A percentile compares a stretch with the other conserved stretches of the same genome.
Conservation (phyloP, 2,888 invertebrate genomes). For the Dendrolimus houi region DNA sequence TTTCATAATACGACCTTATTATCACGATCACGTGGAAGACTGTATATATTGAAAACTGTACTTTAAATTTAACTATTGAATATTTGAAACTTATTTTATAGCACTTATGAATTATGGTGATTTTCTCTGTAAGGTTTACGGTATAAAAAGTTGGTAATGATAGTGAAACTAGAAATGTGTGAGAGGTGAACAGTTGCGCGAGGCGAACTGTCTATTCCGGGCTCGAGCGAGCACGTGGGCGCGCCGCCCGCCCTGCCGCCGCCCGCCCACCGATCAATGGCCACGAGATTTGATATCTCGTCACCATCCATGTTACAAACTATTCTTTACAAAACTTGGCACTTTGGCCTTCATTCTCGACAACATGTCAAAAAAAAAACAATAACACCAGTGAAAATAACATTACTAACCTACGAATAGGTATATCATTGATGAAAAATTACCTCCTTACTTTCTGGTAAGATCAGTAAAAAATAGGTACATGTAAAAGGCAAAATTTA, state of each 20-base stretch:
- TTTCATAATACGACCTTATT: conserved; percentile 20
- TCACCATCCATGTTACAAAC: conserved; percentile 12
- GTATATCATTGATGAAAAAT: too few relatives aligned
- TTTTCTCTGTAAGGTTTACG: background rate
- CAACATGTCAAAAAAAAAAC: background rate
- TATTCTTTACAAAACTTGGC: conserved; percentile 5
- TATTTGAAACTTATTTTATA: background rate
- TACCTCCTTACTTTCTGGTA: too few relatives aligned
- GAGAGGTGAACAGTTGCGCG: conserved; percentile 42
- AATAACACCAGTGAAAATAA: background rate
- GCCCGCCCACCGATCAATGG: conserved; percentile 65
- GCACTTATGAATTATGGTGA: background rate
- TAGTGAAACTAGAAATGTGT: conserved; percentile 18
- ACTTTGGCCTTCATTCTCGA: conserved; percentile 1
- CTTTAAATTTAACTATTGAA: background rate
- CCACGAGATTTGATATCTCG: conserved; percentile 54
- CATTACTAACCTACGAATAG: too few relatives aligned
- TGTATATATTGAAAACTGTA: background rate
- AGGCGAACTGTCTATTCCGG: conserved; percentile 69
- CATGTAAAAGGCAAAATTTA: too few relatives aligned
- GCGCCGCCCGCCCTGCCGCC: conserved; percentile 41
- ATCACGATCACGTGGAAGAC: conserved; percentile 13
- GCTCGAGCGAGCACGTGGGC: conserved; percentile 66
- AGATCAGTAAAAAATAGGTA: too few relatives aligned
- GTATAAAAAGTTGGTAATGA: background rate